Percentiles rank a stretch among this genome's conserved stretches.
phyloP scores from a whole-genome alignment of 2,113 vertebrate species.

The Labeo catla region DNA sequence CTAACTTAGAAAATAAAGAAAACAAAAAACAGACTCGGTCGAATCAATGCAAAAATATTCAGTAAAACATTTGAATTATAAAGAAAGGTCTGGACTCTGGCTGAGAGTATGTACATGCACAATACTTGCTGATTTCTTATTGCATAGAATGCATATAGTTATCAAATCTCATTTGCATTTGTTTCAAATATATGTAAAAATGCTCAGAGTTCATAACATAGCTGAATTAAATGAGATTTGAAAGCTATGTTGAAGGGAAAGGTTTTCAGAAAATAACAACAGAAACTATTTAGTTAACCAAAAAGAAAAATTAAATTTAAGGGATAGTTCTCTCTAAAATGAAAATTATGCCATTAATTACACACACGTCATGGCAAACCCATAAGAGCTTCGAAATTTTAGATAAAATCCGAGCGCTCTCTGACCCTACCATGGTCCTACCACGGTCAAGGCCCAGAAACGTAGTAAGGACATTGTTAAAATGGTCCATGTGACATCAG shows the following conservation, averaged over 20 bases:
- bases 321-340: too few species aligned
- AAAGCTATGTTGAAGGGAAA: background rate
- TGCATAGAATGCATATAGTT: background rate
- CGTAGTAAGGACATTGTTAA: too few species aligned
- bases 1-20: background rate
- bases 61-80: background rate
- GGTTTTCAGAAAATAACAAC: background rate
- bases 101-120: background rate
- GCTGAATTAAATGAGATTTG: background rate
- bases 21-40: background rate
- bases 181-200: background rate
- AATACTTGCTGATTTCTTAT: background rate
- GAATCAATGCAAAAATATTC: constrained; percentile 9
- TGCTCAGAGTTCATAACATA: background rate
- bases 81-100: background rate
- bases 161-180: background rate
- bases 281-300: background rate
- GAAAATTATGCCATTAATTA: too few species aligned
- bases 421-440: too few species aligned
- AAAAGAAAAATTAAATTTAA: too few species aligned
- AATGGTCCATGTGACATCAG: too few species aligned
- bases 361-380: too few species aligned
- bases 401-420: too few species aligned
- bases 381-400: too few species aligned
- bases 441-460: too few species aligned